A percentile compares a stretch with the other conserved stretches of the same genome.
Evolutionary conservation across 2,797 vertebrate species (phyloP).

Genomic region (Bradypodion pumilum): DNA sequence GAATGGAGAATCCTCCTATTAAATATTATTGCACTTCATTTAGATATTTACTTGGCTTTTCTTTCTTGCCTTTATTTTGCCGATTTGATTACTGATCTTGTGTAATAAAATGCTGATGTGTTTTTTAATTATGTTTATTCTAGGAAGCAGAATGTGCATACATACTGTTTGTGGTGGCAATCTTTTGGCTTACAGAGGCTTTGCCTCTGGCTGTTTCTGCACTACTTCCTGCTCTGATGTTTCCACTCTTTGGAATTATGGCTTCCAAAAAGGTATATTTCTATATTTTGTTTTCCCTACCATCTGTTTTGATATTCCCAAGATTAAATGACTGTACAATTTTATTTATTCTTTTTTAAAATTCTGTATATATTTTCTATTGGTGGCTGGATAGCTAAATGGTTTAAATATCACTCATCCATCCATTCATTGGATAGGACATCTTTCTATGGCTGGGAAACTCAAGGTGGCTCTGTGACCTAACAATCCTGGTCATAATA

Average conservation of each 20-base stretch:
- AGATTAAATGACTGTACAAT: background rate
- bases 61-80: background rate
- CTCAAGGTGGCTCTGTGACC: no score
- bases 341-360: background rate
- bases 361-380: no score
- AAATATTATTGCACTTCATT: background rate
- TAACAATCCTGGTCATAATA: no score
- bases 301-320: conserved; percentile 3
- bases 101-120: background rate
- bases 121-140: conserved; percentile 39
- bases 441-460: no score
- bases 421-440: background rate
- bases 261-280: conserved; percentile 79
- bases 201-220: conserved; percentile 87
- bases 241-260: conserved; percentile 89
- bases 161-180: conserved; percentile 81
- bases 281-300: background rate
- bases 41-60: background rate
- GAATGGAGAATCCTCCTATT: background rate
- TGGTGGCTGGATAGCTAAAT: no score
- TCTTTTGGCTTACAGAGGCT: conserved; percentile 88
- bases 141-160: conserved; percentile 91
- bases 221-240: conserved; percentile 86
- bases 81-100: background rate
- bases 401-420: no score